Conservation (phyloP, 2,113 vertebrate species). For the Hystrix brachyura region DNA sequence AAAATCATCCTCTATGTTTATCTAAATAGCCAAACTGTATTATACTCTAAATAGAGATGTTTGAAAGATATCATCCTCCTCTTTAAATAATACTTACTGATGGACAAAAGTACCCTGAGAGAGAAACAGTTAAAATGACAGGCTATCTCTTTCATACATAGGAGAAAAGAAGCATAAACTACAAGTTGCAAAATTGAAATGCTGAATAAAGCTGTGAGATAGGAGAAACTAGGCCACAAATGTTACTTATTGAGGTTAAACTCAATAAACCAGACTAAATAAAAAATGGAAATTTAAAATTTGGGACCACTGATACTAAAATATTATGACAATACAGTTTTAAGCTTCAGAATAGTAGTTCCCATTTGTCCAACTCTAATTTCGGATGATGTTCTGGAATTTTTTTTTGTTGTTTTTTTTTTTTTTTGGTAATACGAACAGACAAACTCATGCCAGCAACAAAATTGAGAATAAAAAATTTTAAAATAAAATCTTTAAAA, state of each 20-base stretch:
- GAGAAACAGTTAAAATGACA: slow-evolving; percentile 44
- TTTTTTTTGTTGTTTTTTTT: background rate
- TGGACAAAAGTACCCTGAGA: background rate
- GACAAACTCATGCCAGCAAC: background rate
- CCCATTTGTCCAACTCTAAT: background rate
- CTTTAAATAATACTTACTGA: slow-evolving; percentile 43
- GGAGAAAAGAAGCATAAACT: background rate
- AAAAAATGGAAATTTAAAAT: background rate
- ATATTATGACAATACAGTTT: background rate
- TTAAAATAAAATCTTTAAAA: background rate
- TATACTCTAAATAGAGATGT: background rate
- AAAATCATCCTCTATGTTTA: background rate
- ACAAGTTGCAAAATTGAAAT: background rate
- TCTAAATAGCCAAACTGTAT: background rate
- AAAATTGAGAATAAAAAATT: background rate
- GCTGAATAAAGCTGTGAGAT: background rate
- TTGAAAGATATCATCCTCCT: slow-evolving; percentile 43
- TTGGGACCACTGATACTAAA: background rate
- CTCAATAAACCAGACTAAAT: background rate
- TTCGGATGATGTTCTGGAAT: background rate
- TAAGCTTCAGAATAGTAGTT: slow-evolving; percentile 2
- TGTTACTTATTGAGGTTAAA: background rate
- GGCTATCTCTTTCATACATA: background rate
- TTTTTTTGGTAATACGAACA: background rate
- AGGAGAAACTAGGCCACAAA: background rate